phyloP scores from a whole-genome alignment of 2,888 invertebrate species.

The Neoascia interrupta region DNA sequence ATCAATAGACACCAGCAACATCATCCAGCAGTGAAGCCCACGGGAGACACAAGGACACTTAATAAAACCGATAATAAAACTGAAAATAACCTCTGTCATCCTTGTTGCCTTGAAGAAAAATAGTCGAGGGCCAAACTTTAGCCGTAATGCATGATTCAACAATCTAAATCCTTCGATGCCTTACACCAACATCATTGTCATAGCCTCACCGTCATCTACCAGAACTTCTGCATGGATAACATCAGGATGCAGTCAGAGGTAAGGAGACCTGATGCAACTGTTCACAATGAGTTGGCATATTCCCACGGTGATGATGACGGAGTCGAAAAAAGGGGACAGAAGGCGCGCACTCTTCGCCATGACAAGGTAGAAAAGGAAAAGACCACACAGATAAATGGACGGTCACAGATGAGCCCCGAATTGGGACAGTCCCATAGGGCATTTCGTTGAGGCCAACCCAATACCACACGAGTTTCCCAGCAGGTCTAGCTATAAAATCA shows the following conservation, averaged over 20 bases:
- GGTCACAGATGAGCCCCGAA: slow-evolving; percentile 60
- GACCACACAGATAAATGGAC: slow-evolving; percentile 36
- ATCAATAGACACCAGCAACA: no score
- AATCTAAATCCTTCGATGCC: slow-evolving; percentile 36
- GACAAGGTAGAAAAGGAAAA: slow-evolving; percentile 34
- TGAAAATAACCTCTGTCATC: slow-evolving; percentile 44
- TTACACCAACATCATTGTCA: slow-evolving; percentile 56
- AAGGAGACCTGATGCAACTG: no score
- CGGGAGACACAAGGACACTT: background rate
- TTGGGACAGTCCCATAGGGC: slow-evolving; percentile 57
- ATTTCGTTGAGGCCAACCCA: slow-evolving; percentile 35
- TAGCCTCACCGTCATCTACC: slow-evolving; percentile 46
- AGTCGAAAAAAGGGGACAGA: slow-evolving; percentile 2
- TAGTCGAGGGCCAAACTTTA: slow-evolving; percentile 17
- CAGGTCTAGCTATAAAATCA: slow-evolving; percentile 41
- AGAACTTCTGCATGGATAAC: slow-evolving; percentile 28
- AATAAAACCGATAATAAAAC: background rate
- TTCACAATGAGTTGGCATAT: slow-evolving; percentile 51
- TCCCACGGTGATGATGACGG: slow-evolving; percentile 51
- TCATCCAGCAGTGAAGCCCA: background rate
- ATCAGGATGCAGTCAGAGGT: slow-evolving; percentile 1
- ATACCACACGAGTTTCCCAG: background rate
- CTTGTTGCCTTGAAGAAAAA: slow-evolving; percentile 46
- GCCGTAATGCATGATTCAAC: slow-evolving; percentile 9
- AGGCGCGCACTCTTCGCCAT: slow-evolving; percentile 27